Conservation (phyloP, 2,888 invertebrate genomes). For the Anagyrus pseudococci region DNA sequence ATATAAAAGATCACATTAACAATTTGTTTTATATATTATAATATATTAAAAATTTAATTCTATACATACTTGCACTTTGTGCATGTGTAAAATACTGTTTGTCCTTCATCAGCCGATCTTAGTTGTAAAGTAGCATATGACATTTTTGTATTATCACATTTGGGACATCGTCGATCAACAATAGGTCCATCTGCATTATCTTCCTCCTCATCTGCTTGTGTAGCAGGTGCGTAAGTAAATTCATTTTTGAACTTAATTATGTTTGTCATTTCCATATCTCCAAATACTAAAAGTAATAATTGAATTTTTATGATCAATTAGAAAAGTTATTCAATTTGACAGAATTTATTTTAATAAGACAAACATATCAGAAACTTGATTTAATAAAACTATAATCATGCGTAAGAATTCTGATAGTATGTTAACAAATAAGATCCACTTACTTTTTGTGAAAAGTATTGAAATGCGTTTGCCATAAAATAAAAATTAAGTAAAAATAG, state of each 20-base stretch:
- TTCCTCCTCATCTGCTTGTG: conserved; percentile 50
- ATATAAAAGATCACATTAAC: conserved; percentile 38
- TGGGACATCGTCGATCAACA: conserved; percentile 82
- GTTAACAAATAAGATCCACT: neutral
- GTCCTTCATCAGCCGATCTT: conserved; percentile 98
- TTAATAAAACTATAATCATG: neutral
- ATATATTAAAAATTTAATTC: neutral
- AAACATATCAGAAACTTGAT: neutral
- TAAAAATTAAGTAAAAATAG: neutral
- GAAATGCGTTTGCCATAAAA: neutral
- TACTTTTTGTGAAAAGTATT: neutral
- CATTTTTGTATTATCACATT: conserved; percentile 91
- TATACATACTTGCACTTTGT: conserved; percentile 83
- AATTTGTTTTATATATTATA: neutral
- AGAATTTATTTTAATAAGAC: neutral
- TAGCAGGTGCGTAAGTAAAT: conserved; percentile 59
- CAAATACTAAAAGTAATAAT: conserved; percentile 66
- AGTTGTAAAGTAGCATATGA: conserved; percentile 94
- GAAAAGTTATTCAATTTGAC: neutral
- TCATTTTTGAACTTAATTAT: conserved; percentile 75
- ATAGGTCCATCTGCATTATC: conserved; percentile 75
- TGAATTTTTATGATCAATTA: neutral
- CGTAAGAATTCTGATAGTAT: neutral
- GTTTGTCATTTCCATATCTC: conserved; percentile 71
- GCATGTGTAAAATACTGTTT: conserved; percentile 98